phyloP scores from a whole-genome alignment of 2,888 invertebrate species.

The Thalpophila matura region DNA sequence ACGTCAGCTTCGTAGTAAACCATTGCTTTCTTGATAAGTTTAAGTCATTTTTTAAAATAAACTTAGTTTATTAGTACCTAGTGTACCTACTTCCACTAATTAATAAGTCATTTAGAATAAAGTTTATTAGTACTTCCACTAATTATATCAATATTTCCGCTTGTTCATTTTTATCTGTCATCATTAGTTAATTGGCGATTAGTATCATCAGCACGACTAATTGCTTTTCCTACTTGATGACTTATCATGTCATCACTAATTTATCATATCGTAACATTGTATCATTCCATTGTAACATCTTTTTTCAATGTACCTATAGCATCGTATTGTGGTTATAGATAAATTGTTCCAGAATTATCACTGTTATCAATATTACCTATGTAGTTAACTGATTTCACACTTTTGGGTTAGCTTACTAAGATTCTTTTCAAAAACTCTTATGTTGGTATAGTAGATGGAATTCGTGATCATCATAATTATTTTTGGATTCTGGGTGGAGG shows the following conservation, averaged over 20 bases:
- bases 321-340: conserved; percentile 1
- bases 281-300: conserved; percentile 22
- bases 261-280: conserved; percentile 15
- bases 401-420: neutral
- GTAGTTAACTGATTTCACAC: neutral
- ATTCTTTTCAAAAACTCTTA: neutral
- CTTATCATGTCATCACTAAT: conserved; percentile 12
- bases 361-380: neutral
- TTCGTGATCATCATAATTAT: neutral
- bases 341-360: neutral
- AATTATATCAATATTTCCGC: conserved; percentile 35
- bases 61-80: no score
- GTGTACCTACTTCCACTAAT: no score
- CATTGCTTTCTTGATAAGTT: no score
- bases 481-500: no score
- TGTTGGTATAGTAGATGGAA: neutral
- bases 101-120: neutral
- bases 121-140: conserved; percentile 6
- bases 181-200: conserved; percentile 31
- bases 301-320: neutral
- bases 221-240: conserved; percentile 30
- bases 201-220: conserved; percentile 39
- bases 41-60: no score
- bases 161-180: conserved; percentile 35
- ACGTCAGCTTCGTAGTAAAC: no score